Base-by-base conservation (phyloP, 2,113 vertebrate species). In the Anguilla japonica region DNA sequence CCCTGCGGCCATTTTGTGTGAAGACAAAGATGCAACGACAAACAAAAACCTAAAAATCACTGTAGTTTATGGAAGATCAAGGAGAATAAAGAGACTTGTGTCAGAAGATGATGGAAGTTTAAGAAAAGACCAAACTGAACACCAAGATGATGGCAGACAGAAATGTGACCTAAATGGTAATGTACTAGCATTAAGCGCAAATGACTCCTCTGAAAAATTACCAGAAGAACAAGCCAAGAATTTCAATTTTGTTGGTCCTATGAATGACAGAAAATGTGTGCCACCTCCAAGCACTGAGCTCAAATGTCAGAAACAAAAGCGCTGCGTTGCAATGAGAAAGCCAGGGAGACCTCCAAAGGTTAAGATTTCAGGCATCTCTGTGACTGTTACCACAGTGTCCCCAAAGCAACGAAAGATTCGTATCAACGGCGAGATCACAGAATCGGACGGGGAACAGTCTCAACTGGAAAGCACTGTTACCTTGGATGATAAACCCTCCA, bases 331-430 rank as follows among this genome's bases (percentile, higher is more conserved):
- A 20, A 91, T 95, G 83, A 95, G 97, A 87, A 99, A 97, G 92
- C 97, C 97, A 86, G 97, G 97, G 83, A 95, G 97, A 91, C 98
- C 97, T 71, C 96, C 98, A 87, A 98, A 99, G 94, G 96, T 99
- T 20, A 99, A 97, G 94, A 97, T 99, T 86, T 98, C 98, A 2
- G 98, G 98, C 83, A 98, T 99, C 91, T 98, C 96, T 22, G 96
- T 98, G 87, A 99, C 98, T 57, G 93, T 98, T 89, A 96, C 93
- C 56, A 96, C 96, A 83, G 92, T 96, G 88, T 97, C 98, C 87
- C 97, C 98, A 91, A 94, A 97, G 88, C 96, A 96, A 91, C 97
- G 97, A 85, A 96, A 96, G 95, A 96, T 98, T 89, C 96, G 94
- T 90, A 94, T 98, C 75, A 96, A 94, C 87, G 96, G 94, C 75